phyloP scores from a whole-genome alignment of 2,797 vertebrate genomes.

The Acipenser ruthenus region DNA sequence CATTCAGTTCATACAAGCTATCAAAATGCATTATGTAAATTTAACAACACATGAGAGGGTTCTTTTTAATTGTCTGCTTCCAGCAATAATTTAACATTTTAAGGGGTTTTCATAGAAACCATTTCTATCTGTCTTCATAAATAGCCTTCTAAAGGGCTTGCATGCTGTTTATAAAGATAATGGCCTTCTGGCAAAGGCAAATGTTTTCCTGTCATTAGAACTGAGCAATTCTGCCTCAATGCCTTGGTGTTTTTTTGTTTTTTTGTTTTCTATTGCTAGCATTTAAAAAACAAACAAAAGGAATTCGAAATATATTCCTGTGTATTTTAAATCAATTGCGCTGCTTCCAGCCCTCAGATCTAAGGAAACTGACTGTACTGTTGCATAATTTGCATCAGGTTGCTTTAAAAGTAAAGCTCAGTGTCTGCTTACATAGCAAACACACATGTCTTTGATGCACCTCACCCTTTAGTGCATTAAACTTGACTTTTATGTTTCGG shows the following conservation, averaged over 20 bases:
- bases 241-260: constrained; percentile 18
- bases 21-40: constrained; percentile 25
- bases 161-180: constrained; percentile 24
- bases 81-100: constrained; percentile 30
- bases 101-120: constrained; percentile 17
- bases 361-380: too few species aligned
- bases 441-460: too few species aligned
- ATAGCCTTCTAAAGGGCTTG: constrained; percentile 12
- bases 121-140: constrained; percentile 14
- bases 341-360: too few species aligned
- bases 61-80: constrained; percentile 25
- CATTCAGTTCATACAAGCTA: too few species aligned
- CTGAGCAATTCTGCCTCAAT: constrained; percentile 23
- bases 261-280: constrained; percentile 22
- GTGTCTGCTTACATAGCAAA: too few species aligned
- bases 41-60: constrained; percentile 24
- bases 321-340: too few species aligned
- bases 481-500: too few species aligned
- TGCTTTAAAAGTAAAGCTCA: too few species aligned
- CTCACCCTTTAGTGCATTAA: too few species aligned
- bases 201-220: constrained; percentile 28
- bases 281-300: too few species aligned
- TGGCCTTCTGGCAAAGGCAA: constrained; percentile 19
- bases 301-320: too few species aligned
- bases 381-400: too few species aligned